Evolutionary conservation across 2,113 vertebrate genomes (phyloP).

Genomic region (Sminthopsis crassicaudata): DNA sequence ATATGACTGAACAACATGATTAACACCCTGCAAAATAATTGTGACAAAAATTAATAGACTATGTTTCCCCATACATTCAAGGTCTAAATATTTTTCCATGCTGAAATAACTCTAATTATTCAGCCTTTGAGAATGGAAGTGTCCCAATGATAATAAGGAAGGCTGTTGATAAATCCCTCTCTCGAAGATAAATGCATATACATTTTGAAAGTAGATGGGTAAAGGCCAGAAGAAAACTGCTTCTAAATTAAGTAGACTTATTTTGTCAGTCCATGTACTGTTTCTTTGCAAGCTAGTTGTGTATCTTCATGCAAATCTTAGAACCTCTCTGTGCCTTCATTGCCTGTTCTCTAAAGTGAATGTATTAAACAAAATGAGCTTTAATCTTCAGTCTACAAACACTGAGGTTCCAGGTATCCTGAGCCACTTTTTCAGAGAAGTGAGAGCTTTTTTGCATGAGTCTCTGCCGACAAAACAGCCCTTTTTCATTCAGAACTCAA

Average conservation of each 20-base stretch:
- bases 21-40: neutral
- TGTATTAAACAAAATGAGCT: neutral
- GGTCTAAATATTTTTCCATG: neutral
- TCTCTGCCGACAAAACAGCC: neutral
- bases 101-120: neutral
- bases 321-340: neutral
- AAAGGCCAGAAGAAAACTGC: neutral
- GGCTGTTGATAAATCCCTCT: neutral
- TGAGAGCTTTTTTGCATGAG: neutral
- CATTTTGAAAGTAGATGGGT: neutral
- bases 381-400: neutral
- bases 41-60: neutral
- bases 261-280: neutral
- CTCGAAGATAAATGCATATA: neutral
- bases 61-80: neutral
- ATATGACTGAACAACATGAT: neutral
- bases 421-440: neutral
- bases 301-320: neutral
- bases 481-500: neutral
- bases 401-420: neutral
- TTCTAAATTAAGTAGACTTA: neutral
- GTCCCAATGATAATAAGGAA: neutral
- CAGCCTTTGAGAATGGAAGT: neutral
- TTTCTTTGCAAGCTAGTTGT: neutral
- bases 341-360: slow-evolving; percentile 6